phyloP scores from a whole-genome alignment of 2,888 invertebrate genomes.

The Hypomecis atomaria region DNA sequence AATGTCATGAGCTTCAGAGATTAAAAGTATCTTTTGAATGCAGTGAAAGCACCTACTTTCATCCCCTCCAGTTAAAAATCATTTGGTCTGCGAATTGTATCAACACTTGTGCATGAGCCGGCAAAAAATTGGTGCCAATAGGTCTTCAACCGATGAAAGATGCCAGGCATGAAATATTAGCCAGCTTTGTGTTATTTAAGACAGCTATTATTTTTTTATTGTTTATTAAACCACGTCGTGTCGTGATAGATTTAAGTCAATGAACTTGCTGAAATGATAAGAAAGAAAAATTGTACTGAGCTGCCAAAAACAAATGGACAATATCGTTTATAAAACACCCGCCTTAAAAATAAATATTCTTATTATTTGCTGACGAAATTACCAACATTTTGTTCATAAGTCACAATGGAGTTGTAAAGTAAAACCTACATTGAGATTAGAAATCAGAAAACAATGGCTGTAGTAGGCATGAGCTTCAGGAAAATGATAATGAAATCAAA shows the following conservation, averaged over 20 bases:
- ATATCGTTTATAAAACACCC: too few relatives aligned
- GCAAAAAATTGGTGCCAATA: slow-evolving; percentile 72
- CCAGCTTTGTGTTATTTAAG: slow-evolving; percentile 24
- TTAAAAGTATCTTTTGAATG: slow-evolving; percentile 54
- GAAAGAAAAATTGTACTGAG: background rate
- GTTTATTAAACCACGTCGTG: slow-evolving; percentile 12
- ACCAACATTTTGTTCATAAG: too few relatives aligned
- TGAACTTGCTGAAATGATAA: slow-evolving; percentile 11
- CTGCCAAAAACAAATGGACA: background rate
- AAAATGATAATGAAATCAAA: background rate
- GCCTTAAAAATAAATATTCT: too few relatives aligned
- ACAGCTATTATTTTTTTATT: slow-evolving; percentile 25
- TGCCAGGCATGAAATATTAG: slow-evolving; percentile 53
- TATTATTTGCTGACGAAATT: too few relatives aligned
- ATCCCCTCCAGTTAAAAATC: slow-evolving; percentile 55
- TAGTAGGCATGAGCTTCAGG: background rate
- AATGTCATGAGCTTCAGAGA: slow-evolving; percentile 46
- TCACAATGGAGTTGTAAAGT: too few relatives aligned
- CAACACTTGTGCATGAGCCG: slow-evolving; percentile 61
- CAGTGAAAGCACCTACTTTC: slow-evolving; percentile 78
- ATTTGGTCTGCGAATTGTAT: slow-evolving; percentile 73
- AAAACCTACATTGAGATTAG: too few relatives aligned
- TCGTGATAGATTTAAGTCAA: slow-evolving; percentile 8
- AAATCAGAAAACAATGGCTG: too few relatives aligned
- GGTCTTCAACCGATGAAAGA: slow-evolving; percentile 63